Percentiles rank a stretch among this genome's conserved stretches.
phyloP scores from a whole-genome alignment of 2,113 vertebrate genomes.

The Nothobranchius kuhntae region DNA sequence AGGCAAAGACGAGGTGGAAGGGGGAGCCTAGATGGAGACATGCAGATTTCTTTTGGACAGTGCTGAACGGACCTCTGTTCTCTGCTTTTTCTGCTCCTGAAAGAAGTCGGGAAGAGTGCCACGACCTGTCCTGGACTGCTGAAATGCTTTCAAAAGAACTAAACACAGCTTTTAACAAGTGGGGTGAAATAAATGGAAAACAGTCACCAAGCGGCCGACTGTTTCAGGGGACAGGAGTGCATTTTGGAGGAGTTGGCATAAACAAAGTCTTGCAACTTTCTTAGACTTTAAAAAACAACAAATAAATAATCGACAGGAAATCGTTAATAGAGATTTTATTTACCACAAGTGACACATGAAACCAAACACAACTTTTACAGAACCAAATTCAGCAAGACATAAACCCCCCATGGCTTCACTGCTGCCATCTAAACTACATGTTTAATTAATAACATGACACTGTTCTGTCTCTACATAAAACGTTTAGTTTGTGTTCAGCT shows the following conservation, averaged over 20 bases:
- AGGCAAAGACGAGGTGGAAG: conserved; percentile 5
- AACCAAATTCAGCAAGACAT: not conserved
- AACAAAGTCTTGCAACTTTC: not conserved
- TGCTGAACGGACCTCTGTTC: conserved; percentile 39
- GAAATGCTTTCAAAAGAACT: conserved; percentile 27
- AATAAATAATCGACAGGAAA: not conserved
- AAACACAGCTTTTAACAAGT: conserved; percentile 30
- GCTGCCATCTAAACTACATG: not conserved
- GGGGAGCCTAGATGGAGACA: not conserved
- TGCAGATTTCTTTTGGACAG: conserved; percentile 40
- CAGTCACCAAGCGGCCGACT: conserved; percentile 37
- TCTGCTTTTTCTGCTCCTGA: conserved; percentile 8
- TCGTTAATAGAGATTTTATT: conserved; percentile 44
- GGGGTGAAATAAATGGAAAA: not conserved
- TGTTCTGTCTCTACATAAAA: not conserved
- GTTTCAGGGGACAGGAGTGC: conserved; percentile 32
- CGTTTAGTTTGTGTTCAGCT: conserved; percentile 23
- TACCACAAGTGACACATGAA: not conserved
- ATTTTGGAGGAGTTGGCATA: not conserved
- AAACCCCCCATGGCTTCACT: not conserved
- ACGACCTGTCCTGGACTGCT: conserved; percentile 22
- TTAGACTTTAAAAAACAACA: not conserved
- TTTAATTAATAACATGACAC: conserved; percentile 2
- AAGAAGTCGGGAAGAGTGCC: conserved; percentile 50
- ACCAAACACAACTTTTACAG: conserved; percentile 10